Evolutionary conservation across 2,888 invertebrate species (phyloP), one percentile per base, ranked within the genome.

Genomic region (Branchinecta sandiegonensis): DNA sequence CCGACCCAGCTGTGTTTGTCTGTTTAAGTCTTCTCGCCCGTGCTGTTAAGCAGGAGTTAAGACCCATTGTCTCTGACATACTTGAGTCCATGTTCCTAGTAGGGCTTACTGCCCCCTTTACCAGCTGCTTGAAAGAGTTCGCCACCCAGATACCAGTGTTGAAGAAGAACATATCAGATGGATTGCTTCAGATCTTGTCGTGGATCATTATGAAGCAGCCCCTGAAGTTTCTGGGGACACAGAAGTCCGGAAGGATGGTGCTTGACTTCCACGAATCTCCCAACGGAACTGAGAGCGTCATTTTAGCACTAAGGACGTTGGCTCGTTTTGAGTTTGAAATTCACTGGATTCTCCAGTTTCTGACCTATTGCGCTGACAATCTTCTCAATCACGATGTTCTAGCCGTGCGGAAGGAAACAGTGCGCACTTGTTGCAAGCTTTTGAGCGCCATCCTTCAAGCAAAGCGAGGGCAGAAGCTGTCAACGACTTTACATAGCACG

Each of bases 1-100:
- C 89, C 67, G 95, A 97, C 76, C 89, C 94, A 0, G 86, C 91
- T 0, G 89, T 96, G 66, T 96, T 95, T 77, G 88, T 90, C 47
- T 97, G 95, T 77, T 88, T 99, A 37, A 93, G 94, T 47, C 82
- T 96, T 72, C 79, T 99, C 9, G 91, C 91, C 1, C 86, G 90
- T 77, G 90, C 96, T 1, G 87, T 94, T 0, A 85, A 86, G 46
- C 64, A 67, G 47, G 82, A 85, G 48, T 88, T 92, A 13, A 83
- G 86, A 9, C 79, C 81, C 72, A 91, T 92, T 73, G 87, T 95
- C 7, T 85, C 85, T 70, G 89, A 90, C 70, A 82, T 96, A 64
- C 79, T 97, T 47, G 94, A 94, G 72, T 86, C 89, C 65, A 94
- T 99, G 90, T 84, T 96, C 76, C 87, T 89, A 1, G 91, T 93